Evolutionary conservation across 2,797 vertebrate species (phyloP).

Genomic region (Ispidina lecontei): DNA sequence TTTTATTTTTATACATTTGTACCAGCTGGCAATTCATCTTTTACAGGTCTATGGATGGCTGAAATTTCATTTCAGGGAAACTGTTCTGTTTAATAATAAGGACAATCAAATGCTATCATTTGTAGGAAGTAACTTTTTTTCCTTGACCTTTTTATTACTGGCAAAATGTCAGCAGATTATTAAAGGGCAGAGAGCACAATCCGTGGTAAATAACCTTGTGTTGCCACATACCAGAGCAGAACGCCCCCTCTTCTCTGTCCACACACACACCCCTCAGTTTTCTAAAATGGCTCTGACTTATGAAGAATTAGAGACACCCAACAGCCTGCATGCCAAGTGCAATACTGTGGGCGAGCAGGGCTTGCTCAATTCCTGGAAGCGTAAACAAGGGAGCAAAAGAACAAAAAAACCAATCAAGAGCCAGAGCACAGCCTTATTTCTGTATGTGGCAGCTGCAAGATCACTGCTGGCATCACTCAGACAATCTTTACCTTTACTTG

Average conservation of each 20-base stretch:
- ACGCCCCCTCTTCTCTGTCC: neutral
- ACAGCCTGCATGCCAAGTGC: neutral
- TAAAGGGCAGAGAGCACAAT: constrained; percentile 17
- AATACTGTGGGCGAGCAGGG: neutral
- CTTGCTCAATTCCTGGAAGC: neutral
- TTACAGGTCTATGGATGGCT: neutral
- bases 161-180: constrained; percentile 35
- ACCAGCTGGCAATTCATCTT: neutral
- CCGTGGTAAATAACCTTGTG: neutral
- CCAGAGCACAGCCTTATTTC: neutral
- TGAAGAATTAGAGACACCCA: neutral
- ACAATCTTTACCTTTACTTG: neutral
- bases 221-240: neutral
- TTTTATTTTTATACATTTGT: neutral
- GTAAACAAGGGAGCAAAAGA: neutral
- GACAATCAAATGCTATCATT: constrained; percentile 38
- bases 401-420: neutral
- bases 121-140: constrained; percentile 40
- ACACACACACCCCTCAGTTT: neutral
- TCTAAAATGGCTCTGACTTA: neutral
- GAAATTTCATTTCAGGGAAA: constrained; percentile 6
- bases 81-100: neutral
- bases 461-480: neutral
- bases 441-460: neutral
- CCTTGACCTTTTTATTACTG: constrained; percentile 45